phyloP scores from a whole-genome alignment of 2,797 vertebrate genomes.

The Anomalospiza imberbis region DNA sequence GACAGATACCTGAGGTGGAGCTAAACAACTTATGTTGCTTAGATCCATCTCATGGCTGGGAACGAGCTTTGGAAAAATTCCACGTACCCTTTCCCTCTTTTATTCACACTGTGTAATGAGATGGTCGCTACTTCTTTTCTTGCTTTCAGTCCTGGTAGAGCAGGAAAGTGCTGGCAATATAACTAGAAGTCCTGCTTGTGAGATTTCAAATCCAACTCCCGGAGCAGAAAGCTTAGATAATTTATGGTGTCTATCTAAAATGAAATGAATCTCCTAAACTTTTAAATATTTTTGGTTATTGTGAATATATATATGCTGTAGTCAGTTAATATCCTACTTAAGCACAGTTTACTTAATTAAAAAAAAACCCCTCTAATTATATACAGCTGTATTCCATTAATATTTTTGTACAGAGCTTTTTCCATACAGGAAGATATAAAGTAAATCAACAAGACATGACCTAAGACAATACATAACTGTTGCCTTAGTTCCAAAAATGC shows the following conservation, averaged over 20 bases:
- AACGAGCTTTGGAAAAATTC: neutral
- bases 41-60: neutral
- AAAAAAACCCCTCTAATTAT: slow-evolving; percentile 16
- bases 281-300: neutral
- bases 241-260: neutral
- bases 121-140: neutral
- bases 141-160: neutral
- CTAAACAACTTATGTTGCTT: neutral
- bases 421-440: slow-evolving; percentile 43
- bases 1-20: neutral
- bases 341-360: slow-evolving; percentile 16
- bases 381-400: slow-evolving; percentile 28
- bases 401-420: slow-evolving; percentile 31
- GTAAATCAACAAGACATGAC: slow-evolving; percentile 60
- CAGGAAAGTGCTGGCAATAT: neutral
- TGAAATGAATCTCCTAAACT: neutral
- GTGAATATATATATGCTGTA: neutral
- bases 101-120: neutral
- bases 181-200: neutral
- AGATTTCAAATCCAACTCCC: too few relatives aligned
- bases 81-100: neutral
- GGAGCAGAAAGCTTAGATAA: too few relatives aligned
- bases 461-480: slow-evolving; percentile 54
- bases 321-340: neutral
- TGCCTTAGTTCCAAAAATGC: slow-evolving; percentile 68